Conservation (phyloP, 2,113 vertebrate genomes). For the Rostratula benghalensis region DNA sequence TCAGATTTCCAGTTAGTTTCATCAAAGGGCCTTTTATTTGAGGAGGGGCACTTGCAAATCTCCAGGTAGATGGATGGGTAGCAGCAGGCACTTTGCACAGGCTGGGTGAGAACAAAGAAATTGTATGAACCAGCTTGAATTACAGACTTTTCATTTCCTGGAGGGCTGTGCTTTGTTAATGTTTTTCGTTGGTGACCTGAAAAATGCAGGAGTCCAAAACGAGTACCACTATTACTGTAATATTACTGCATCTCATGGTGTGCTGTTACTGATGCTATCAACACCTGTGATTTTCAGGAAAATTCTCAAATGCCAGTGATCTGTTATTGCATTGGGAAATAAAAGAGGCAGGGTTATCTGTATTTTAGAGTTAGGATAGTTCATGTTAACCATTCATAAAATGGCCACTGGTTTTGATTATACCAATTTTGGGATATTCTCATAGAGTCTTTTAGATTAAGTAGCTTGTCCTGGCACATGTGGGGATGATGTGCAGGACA, state of each 20-base stretch:
- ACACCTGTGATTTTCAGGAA: slow-evolving; percentile 11
- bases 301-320: slow-evolving; percentile 2
- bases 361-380: not conserved
- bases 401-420: not conserved
- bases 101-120: not conserved
- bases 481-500: not conserved
- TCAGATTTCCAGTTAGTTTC: not conserved
- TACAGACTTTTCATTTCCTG: slow-evolving; percentile 20
- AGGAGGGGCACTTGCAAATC: not conserved
- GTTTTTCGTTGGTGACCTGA: slow-evolving; percentile 55
- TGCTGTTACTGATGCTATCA: slow-evolving; percentile 9
- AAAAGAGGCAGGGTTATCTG: not conserved
- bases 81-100: not conserved
- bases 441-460: not conserved
- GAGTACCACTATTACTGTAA: slow-evolving; percentile 25
- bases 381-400: not conserved
- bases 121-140: not conserved
- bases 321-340: not conserved
- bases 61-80: not conserved
- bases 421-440: not conserved
- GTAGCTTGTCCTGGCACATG: not conserved
- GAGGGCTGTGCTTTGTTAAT: slow-evolving; percentile 34
- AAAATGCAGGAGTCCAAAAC: slow-evolving; percentile 23
- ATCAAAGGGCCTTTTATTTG: not conserved
- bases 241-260: not conserved